Evolutionary conservation across 1,140 invertebrate genomes (phyloP).

Genomic region (Bombus turneri): DNA sequence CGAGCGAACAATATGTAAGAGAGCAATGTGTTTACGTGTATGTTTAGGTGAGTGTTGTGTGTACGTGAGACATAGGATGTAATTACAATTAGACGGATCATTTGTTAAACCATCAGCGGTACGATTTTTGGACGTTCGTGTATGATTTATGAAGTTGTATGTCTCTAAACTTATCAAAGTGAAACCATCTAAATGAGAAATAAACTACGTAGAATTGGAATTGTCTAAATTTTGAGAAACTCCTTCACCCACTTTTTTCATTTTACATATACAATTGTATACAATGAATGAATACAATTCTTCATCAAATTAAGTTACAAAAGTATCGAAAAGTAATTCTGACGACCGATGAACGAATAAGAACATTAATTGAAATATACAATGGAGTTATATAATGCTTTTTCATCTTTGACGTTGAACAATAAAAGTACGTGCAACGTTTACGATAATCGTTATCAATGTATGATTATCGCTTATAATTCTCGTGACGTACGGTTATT

Average conservation of each 20-base stretch:
- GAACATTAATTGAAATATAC: background rate
- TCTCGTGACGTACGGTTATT: background rate
- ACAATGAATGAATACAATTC: background rate
- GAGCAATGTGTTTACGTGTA: constrained; percentile 19
- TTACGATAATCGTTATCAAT: background rate
- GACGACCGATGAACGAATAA: background rate
- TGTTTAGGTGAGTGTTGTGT: constrained; percentile 25
- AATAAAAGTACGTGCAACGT: background rate
- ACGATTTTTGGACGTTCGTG: constrained; percentile 70
- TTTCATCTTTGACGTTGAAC: background rate
- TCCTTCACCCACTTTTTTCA: constrained; percentile 32
- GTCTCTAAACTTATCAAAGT: background rate
- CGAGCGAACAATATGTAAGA: constrained; percentile 32
- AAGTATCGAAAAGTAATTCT: background rate
- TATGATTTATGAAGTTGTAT: constrained; percentile 27
- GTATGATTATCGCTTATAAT: background rate
- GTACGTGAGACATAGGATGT: constrained; percentile 25
- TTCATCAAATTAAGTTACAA: background rate
- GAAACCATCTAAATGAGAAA: constrained; percentile 13
- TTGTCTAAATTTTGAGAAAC: constrained; percentile 8
- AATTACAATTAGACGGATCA: constrained; percentile 43
- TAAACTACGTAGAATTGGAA: constrained; percentile 32
- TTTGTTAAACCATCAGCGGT: constrained; percentile 77
- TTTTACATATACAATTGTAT: background rate
- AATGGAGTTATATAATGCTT: background rate